Conservation (phyloP, 23 tunicate species). For the Oikopleura albicans region DNA sequence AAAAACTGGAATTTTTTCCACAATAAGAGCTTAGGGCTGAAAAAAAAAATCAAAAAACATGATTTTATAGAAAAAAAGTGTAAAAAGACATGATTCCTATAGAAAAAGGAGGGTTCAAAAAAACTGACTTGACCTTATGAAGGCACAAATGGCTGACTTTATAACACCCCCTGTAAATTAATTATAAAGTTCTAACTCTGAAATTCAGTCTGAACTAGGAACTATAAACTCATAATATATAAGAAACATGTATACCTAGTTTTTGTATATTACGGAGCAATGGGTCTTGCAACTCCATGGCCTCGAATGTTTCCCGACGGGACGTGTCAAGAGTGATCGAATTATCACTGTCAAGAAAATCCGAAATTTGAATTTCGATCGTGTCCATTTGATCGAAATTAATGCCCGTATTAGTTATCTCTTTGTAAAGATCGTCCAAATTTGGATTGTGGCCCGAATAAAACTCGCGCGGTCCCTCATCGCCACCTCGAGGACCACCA, state of each 20-base stretch:
- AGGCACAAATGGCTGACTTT: too few relatives aligned
- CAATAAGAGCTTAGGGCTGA: too few relatives aligned
- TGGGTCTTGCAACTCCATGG: not conserved
- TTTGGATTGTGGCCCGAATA: not conserved
- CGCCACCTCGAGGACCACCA: not conserved
- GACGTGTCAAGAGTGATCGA: not conserved
- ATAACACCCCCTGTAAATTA: too few relatives aligned
- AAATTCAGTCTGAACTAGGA: too few relatives aligned
- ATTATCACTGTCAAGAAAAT: not conserved
- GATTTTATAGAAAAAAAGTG: too few relatives aligned
- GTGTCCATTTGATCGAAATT: not conserved
- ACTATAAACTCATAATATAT: too few relatives aligned
- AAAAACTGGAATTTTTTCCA: too few relatives aligned
- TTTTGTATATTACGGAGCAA: not conserved
- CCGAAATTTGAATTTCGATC: not conserved
- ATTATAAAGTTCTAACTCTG: too few relatives aligned
- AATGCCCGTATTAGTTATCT: not conserved
- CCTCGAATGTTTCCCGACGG: not conserved
- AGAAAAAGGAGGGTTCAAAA: too few relatives aligned
- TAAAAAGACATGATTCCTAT: too few relatives aligned
- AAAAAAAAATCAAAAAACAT: too few relatives aligned
- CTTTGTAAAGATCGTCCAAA: not conserved
- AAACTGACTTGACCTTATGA: too few relatives aligned
- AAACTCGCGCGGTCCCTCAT: not conserved
- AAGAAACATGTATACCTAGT: not conserved